These are phyloP conservation scores for Punctoribates punctum DNA, from an alignment of 2,888 invertebrate genomes.

Conservation along the genomic window DNA sequence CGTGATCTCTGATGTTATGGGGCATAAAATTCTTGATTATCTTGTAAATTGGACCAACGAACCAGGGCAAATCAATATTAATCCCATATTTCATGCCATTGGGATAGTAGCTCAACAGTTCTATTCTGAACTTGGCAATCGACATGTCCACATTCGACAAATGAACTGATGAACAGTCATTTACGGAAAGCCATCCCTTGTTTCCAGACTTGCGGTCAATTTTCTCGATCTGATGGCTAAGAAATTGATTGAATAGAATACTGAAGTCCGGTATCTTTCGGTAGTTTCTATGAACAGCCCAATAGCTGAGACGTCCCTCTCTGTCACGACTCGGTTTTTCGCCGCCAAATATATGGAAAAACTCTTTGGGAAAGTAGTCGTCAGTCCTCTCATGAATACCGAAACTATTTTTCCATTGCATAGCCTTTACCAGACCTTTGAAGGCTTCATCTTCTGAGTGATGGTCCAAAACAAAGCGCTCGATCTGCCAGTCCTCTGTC, in stretches of 20 bases:
- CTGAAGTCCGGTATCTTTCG: background rate
- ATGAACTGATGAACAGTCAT: conserved; percentile 15
- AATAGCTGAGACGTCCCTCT: conserved; percentile 25
- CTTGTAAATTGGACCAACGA: background rate
- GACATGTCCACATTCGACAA: conserved; percentile 33
- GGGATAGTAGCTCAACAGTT: conserved; percentile 22
- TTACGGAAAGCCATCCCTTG: conserved; percentile 30
- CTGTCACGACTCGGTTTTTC: conserved; percentile 35
- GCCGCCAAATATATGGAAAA: conserved; percentile 17
- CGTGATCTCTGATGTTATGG: background rate
- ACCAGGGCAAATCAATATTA: conserved; percentile 38
- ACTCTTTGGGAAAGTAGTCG: conserved; percentile 41
- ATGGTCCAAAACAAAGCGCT: conserved; percentile 25
- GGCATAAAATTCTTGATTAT: conserved; percentile 12
- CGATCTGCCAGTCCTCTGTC: conserved; percentile 39
- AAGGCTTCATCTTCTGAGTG: conserved; percentile 27
- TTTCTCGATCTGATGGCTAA: conserved; percentile 26
- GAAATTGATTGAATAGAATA: background rate
- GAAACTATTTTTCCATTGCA: conserved; percentile 42
- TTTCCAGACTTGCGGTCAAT: conserved; percentile 34
- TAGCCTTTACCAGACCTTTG: conserved; percentile 10
- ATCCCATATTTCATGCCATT: background rate
- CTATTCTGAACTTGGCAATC: conserved; percentile 2
- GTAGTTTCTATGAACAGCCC: background rate
- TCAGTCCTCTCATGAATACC: conserved; percentile 38